Base-by-base conservation (phyloP, 2,888 invertebrate genomes). In the Andrena bucephala region DNA sequence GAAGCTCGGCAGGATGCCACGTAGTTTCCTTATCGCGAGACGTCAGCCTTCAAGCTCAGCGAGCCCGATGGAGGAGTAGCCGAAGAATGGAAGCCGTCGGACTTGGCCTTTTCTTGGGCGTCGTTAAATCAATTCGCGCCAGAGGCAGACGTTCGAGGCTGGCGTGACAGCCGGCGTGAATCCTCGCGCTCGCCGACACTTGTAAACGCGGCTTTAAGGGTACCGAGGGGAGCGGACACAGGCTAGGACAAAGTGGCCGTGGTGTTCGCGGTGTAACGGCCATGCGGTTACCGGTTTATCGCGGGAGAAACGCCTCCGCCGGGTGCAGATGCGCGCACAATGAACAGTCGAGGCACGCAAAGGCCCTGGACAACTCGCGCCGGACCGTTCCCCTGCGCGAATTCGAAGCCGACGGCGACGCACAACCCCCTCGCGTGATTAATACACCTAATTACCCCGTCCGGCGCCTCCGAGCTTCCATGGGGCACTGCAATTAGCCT, bases 231-330 rank as follows among this genome's bases (percentile, higher is more conserved):
- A 74, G 72, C 80, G 79, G 80, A 88, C 81, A 84, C 71, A 84
- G 69, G 84, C 60, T 54, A 79, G 70, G 89, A 90, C 89, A 90
- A 90, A 90, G 90, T 88, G 89, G 85, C 87, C 85, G 69, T 81
- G 85, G 83, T 84, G 84, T 79, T 69, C 82, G 74, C 83, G 83
- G 85, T 85, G 83, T 87, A 89, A 89, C 87, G 84, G 82, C 77
- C 87, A 81, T 81, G 81, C 72, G 82, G 83, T 89, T 88, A 88
- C 88, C 84, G 88, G 88, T 89, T 89, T 88, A 86, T 88, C 88
- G 78, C 66, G 80, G 74, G 84, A 81, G 86, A 83, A 42, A 86
- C 84, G 76, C 77, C 82, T 77, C 82, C 65, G 27, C 77, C 72
- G 83, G 82, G 85, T 83, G 81, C 83, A 69, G 77, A 73, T 62